A percentile compares a stretch with the other conserved stretches of the same genome.
Conservation (phyloP, 2,113 vertebrate species). For the Macaca nemestrina region DNA sequence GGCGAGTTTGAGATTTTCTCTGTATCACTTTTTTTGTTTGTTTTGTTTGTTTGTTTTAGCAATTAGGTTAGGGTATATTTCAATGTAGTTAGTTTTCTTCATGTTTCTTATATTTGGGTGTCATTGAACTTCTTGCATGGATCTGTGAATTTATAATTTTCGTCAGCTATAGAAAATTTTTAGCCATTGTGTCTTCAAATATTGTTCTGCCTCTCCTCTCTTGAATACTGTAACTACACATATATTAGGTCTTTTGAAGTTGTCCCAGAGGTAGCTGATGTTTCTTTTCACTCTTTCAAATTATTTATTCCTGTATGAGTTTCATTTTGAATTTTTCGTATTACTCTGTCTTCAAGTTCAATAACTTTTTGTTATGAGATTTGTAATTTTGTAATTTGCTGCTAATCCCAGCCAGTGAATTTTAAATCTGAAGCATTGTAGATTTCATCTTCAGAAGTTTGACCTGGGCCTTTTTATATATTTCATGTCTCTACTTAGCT, state of each 20-base stretch:
- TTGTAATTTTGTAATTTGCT: not conserved
- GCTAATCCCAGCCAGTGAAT: not conserved
- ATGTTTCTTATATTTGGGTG: not conserved
- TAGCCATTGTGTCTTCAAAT: not conserved
- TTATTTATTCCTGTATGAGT: not conserved
- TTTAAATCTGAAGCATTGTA: not conserved
- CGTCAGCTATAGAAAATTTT: not conserved
- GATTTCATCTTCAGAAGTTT: too few species aligned
- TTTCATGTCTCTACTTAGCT: too few species aligned
- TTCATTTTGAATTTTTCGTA: not conserved
- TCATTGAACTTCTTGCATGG: not conserved
- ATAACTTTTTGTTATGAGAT: not conserved
- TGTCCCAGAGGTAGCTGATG: not conserved
- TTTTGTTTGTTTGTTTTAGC: not conserved
- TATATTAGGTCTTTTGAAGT: not conserved
- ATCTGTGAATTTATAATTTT: not conserved
- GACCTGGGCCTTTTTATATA: too few species aligned
- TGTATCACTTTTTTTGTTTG: not conserved
- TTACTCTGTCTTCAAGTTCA: not conserved
- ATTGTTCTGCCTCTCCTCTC: not conserved
- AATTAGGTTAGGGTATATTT: not conserved
- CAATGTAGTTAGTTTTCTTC: not conserved
- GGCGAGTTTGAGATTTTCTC: not conserved
- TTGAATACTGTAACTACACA: not conserved
- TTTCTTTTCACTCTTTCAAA: not conserved